Conservation (phyloP, 2,113 vertebrate species). For the Bothrops jararaca region DNA sequence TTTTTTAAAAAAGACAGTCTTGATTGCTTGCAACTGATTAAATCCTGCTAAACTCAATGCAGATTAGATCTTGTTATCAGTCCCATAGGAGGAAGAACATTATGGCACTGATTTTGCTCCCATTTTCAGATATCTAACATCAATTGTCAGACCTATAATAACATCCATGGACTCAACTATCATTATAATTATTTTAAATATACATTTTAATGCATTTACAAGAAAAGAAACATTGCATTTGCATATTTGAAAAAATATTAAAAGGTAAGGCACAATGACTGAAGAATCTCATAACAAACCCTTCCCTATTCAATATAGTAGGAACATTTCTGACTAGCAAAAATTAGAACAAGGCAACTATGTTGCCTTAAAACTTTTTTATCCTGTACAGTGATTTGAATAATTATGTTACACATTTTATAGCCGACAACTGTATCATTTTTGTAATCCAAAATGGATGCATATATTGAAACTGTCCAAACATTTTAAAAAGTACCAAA, state of each 20-base stretch:
- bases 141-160: slow-evolving; percentile 8
- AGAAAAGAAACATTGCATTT: slow-evolving; percentile 59
- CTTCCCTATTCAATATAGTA: slow-evolving; percentile 12
- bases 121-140: neutral
- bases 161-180: slow-evolving; percentile 42
- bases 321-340: slow-evolving; percentile 41
- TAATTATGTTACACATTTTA: neutral
- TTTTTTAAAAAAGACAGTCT: neutral
- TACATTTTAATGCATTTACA: slow-evolving; percentile 70
- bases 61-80: neutral
- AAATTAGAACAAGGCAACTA: neutral
- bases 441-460: neutral
- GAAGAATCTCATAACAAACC: slow-evolving; percentile 42
- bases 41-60: neutral
- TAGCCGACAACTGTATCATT: neutral
- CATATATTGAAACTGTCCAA: neutral
- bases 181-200: slow-evolving; percentile 69
- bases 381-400: neutral
- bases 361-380: neutral
- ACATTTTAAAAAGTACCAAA: neutral
- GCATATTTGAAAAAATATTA: slow-evolving; percentile 67
- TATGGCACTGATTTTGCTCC: neutral
- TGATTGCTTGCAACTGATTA: neutral
- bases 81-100: neutral
- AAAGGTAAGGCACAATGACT: slow-evolving; percentile 73